Percentiles rank a stretch among this genome's conserved stretches.
phyloP scores from a whole-genome alignment of 2,797 vertebrate genomes.

The Cyclopterus lumpus region DNA sequence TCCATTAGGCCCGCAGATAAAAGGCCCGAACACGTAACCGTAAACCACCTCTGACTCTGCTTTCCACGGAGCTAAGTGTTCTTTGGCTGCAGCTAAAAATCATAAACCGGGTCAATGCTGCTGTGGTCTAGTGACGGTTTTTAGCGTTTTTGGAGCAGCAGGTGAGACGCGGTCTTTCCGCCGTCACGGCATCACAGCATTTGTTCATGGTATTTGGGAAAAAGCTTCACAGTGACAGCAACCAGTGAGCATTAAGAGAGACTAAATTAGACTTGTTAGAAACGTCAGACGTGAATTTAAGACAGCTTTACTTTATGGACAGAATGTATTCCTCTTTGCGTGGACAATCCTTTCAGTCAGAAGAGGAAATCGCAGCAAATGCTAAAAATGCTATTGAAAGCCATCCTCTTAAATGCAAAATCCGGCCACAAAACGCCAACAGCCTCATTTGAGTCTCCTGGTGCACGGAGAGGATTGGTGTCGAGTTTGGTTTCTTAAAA shows the following conservation, averaged over 20 bases:
- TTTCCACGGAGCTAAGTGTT: background rate
- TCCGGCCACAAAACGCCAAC: too few relatives aligned
- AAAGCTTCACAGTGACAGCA: background rate
- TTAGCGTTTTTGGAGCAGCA: background rate
- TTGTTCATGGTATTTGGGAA: too few relatives aligned
- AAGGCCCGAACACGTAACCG: background rate
- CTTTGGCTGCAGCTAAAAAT: background rate
- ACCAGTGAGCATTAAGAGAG: background rate
- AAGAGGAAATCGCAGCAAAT: background rate
- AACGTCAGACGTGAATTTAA: background rate
- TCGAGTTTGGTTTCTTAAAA: conserved; percentile 11
- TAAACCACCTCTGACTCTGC: conserved; percentile 1
- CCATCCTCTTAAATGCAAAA: background rate
- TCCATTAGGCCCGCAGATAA: conserved; percentile 21
- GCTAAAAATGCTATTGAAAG: background rate
- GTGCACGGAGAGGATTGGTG: background rate
- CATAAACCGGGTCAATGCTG: background rate
- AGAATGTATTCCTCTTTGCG: background rate
- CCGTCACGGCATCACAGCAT: background rate
- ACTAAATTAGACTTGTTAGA: background rate
- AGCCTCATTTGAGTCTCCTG: background rate
- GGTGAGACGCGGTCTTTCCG: too few relatives aligned
- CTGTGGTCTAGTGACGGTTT: background rate
- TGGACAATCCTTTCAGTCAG: background rate
- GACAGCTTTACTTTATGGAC: background rate